These are phyloP conservation scores for Agelaius phoeniceus DNA, from an alignment of 2,113 vertebrate genomes.

Conservation along the genomic window DNA sequence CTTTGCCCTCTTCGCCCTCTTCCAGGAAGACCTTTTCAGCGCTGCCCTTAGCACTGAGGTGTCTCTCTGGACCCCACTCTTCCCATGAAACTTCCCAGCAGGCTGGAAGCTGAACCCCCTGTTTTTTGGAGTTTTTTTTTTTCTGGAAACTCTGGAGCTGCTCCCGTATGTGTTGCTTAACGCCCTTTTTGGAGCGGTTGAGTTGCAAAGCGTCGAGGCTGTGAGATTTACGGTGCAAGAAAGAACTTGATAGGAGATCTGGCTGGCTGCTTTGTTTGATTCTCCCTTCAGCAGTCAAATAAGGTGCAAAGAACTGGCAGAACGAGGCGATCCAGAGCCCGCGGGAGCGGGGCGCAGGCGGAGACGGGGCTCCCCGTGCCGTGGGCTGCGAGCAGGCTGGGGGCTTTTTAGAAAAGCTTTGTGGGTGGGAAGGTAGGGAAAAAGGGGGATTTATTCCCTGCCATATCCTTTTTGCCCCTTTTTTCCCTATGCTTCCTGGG, in stretches of 20 bases:
- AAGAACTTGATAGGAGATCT: constrained; percentile 71
- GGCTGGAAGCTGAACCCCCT: background rate
- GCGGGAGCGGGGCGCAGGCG: constrained; percentile 29
- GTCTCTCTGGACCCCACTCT: background rate
- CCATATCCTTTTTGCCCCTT: background rate
- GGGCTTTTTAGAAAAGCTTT: background rate
- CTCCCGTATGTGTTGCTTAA: constrained; percentile 33
- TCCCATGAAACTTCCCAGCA: background rate
- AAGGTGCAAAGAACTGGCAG: constrained; percentile 74
- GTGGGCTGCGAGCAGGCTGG: background rate
- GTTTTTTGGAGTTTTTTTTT: background rate
- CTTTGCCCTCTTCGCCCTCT: background rate
- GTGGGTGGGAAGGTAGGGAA: background rate
- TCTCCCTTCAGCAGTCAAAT: constrained; percentile 68
- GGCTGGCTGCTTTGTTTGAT: constrained; percentile 65
- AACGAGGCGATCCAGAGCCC: constrained; percentile 55
- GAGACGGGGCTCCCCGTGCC: constrained; percentile 4
- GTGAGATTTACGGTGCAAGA: constrained; percentile 69
- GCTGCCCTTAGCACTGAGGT: background rate
- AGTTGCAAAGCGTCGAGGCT: constrained; percentile 26
- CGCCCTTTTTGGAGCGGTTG: constrained; percentile 30
- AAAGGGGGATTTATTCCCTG: background rate
- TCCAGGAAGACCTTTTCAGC: background rate
- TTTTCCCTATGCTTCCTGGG: background rate
- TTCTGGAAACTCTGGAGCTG: background rate